Percentiles rank a stretch among this genome's conserved stretches.
Conservation (phyloP, 2,113 vertebrate species). For the Mustela nigripes region DNA sequence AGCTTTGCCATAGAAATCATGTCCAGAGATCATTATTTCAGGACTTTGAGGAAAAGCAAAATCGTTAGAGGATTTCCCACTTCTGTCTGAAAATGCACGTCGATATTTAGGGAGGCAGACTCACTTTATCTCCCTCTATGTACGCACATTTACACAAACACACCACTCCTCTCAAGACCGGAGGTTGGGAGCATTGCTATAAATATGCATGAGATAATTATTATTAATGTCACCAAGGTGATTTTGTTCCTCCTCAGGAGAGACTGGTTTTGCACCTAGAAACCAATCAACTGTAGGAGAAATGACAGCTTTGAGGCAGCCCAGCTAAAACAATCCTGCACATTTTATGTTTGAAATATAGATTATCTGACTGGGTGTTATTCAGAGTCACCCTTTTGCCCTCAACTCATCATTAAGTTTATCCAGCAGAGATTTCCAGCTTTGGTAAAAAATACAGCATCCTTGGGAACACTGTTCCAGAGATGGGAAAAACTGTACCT, state of each 20-base stretch:
- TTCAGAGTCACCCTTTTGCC: not conserved
- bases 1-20: not conserved
- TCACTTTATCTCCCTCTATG: not conserved
- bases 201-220: conserved; percentile 59
- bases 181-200: not conserved
- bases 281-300: not conserved
- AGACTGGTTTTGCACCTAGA: not conserved
- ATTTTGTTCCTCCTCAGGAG: conserved; percentile 14
- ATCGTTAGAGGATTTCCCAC: not conserved
- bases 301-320: not conserved
- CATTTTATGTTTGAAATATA: not conserved
- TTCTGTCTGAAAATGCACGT: not conserved
- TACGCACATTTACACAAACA: not conserved
- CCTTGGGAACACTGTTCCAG: not conserved
- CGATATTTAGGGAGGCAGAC: not conserved
- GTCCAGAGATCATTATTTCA: conserved; percentile 37
- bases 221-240: conserved; percentile 41
- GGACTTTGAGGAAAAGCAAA: conserved; percentile 12
- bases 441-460: not conserved
- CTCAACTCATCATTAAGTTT: not conserved
- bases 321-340: not conserved
- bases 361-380: not conserved
- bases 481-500: not conserved
- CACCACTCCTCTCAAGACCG: not conserved
- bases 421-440: not conserved